Evolutionary conservation across 2,797 vertebrate genomes (phyloP), one percentile per base, ranked within the genome.

Genomic region (Phataginus tetradactyla): DNA sequence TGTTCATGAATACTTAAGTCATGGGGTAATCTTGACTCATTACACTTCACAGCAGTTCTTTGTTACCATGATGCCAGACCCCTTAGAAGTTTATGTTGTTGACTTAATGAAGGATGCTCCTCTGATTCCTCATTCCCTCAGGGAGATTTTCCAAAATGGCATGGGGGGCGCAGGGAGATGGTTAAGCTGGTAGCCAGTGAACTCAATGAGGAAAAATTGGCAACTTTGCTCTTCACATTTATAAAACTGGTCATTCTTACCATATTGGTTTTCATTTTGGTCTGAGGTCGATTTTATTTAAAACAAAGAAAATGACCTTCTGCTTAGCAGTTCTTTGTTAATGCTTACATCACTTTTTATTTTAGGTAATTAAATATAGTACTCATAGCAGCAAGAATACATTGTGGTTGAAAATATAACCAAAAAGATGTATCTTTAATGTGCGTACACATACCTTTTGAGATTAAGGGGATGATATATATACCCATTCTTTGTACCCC

Each of bases 231-330:
- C 42, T 77, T 94, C 20, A 55, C 23, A 63, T 80, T 61, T 86
- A 45, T 45, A 83, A 92, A 59, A 37, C 39, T 64, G 32, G 57
- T 13, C n/a, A 14, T 96, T 96, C 55, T 89, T 10, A 53, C 63
- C 29, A 32, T 78, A n/a, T 71, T 42, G 20, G 10, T 94, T 96
- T 95, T 81, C 79, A 86, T 88, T 94, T 94, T 88, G 37, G 18
- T 94, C 63, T 77, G 21, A 78, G 55, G 63, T 86, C 84, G 83
- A 37, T 90, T 53, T 85, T 37, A 72, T 84, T 88, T 78, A 61
- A 85, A 86, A 84, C n/a, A 51, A 78, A 79, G 79, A 90, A 90
- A 95, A 53, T 92, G 13, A 81, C 20, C 37, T 59, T 77, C 45
- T 17, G 4, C 68, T 57, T 91, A 91, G 32, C 45, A 87, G 25